Evolutionary conservation across 1,140 invertebrate species (phyloP), one percentile per base, ranked within the genome.

Genomic region (Cydia splendana): DNA sequence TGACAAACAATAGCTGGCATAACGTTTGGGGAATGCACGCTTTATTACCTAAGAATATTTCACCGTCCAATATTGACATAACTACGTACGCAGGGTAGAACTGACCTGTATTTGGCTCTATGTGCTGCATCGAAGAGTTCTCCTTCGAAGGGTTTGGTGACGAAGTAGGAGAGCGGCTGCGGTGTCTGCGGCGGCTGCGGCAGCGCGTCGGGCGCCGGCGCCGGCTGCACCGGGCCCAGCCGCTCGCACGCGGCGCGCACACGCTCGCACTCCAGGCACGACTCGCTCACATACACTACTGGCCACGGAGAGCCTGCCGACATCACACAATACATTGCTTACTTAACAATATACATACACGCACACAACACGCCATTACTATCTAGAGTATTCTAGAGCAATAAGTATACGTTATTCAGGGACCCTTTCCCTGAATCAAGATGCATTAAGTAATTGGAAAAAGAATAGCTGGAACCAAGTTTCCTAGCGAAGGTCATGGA

Each of bases 81-180:
- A 69, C 28, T 69, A 18, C 65, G 28, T 7, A 20, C 6, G 18
- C 13, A 18, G 51, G 38, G 53, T 45, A 20, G 76, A 74, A 85
- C 89, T 85, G 4, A 92, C 91, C 91, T 92, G 83, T 92, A 92
- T 83, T 91, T 92, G 20, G 91, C 89, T 84, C 86, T 91, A 76
- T 92, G 89, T 74, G 91, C 91, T 28, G 90, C 87, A 81, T 92
- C 91, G 85, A 92, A 92, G 24, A 92, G 83, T 53, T 92, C 90
- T 51, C 88, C 92, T 18, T 88, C 87, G 74, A 91, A 91, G 30
- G 88, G 87, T 18, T 86, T 73, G 62, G 89, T 91, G 80, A 91
- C 83, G 77, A 92, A 84, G 81, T 92, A 92, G 71, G 87, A 81
- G n/a, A 87, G 86, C 57, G 87, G 83, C 82, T 80, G 85, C 76